Evolutionary conservation across 2,113 vertebrate species (phyloP).

Genomic region (Eonycteris spelaea): DNA sequence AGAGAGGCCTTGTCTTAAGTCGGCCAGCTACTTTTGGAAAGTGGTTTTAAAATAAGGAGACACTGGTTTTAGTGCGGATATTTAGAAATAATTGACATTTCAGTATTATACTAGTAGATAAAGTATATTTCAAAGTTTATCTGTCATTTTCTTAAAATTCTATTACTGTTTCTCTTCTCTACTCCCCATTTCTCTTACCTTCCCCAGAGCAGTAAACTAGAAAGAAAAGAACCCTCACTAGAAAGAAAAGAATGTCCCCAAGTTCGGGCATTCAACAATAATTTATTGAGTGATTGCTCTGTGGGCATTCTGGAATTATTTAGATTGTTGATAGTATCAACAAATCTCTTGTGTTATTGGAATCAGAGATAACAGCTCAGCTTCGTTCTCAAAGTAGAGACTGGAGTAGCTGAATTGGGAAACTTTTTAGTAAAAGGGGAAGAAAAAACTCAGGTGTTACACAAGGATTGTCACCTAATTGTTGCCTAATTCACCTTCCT

Average conservation of each 20-base stretch:
- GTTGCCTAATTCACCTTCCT: neutral
- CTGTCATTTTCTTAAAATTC: too few relatives aligned
- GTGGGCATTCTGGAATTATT: neutral
- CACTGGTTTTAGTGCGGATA: neutral
- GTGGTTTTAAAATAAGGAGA: conserved; percentile 24
- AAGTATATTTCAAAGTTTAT: neutral
- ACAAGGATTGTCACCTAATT: neutral
- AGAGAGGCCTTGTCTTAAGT: neutral
- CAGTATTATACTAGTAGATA: neutral
- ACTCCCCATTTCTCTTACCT: neutral
- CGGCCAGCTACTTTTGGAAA: conserved; percentile 3
- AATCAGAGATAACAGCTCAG: neutral
- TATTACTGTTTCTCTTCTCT: too few relatives aligned
- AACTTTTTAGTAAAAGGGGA: neutral
- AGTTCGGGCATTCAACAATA: neutral
- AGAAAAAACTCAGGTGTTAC: neutral
- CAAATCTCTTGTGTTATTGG: neutral
- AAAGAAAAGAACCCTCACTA: neutral
- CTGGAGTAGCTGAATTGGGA: neutral
- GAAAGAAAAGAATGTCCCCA: neutral
- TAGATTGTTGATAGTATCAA: neutral
- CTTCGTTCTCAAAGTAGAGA: neutral
- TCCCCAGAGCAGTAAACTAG: neutral
- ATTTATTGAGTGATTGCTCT: neutral
- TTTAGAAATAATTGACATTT: neutral